Conservation (phyloP, 2,888 invertebrate genomes). For the Brenthis daphne region DNA sequence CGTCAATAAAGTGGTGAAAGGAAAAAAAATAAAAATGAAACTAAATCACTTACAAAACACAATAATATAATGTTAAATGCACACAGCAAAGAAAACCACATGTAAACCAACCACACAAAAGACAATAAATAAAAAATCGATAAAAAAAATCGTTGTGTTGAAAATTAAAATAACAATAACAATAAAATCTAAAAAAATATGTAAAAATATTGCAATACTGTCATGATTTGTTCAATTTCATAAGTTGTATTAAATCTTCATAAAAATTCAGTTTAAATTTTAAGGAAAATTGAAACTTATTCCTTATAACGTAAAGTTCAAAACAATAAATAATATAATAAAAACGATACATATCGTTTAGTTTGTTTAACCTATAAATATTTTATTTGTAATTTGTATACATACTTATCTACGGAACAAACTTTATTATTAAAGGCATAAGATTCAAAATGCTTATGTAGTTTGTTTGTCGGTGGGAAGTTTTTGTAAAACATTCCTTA, state of each 20-base stretch:
- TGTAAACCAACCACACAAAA: conserved; percentile 29
- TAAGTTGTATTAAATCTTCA: conserved; percentile 2
- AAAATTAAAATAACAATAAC: conserved; percentile 33
- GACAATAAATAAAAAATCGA: conserved; percentile 28
- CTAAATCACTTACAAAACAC: conserved; percentile 8
- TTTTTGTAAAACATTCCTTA: conserved; percentile 56
- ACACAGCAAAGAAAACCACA: conserved; percentile 23
- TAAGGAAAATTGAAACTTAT: not conserved
- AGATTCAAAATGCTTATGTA: conserved; percentile 20
- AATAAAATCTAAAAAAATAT: conserved; percentile 30
- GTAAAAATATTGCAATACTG: conserved; percentile 40
- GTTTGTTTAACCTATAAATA: no score
- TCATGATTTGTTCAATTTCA: conserved; percentile 31
- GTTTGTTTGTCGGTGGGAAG: conserved; percentile 48
- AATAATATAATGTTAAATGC: conserved; percentile 30
- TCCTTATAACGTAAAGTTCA: not conserved
- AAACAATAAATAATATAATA: no score
- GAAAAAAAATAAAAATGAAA: not conserved
- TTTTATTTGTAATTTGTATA: no score
- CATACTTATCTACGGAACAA: no score
- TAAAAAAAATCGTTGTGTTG: conserved; percentile 29
- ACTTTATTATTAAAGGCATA: conserved; percentile 2
- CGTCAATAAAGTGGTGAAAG: not conserved
- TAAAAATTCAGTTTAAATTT: not conserved
- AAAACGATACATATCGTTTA: no score